These are phyloP conservation scores for Hedychridium roseum DNA, from an alignment of 2,888 invertebrate species.

Conservation along the genomic window DNA sequence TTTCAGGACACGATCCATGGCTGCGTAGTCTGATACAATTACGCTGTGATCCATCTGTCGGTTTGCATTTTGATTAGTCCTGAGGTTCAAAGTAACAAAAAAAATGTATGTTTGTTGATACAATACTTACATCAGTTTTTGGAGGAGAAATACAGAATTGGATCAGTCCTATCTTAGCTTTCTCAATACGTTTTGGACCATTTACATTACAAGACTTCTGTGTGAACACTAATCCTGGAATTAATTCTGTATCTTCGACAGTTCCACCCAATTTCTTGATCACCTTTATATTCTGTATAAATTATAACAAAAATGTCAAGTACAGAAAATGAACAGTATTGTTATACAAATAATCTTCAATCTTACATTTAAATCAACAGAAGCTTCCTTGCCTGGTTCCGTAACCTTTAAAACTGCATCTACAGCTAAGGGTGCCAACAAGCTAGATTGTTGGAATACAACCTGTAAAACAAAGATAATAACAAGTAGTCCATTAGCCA, in stretches of 20 bases:
- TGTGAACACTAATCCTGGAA: slow-evolving; percentile 95
- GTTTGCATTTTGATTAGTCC: no score
- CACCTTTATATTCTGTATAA: slow-evolving; percentile 85
- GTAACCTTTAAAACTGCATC: slow-evolving; percentile 92
- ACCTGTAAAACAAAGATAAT: slow-evolving; percentile 67
- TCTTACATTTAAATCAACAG: slow-evolving; percentile 82
- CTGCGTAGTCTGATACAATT: slow-evolving; percentile 98
- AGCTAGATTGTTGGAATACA: slow-evolving; percentile 96
- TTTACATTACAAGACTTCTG: slow-evolving; percentile 88
- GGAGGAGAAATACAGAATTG: slow-evolving; percentile 99
- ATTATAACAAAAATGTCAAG: slow-evolving; percentile 1
- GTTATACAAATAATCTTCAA: not conserved
- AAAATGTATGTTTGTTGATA: no score
- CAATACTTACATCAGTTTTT: slow-evolving; percentile 89
- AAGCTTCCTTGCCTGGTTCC: slow-evolving; percentile 74
- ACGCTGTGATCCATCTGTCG: slow-evolving; percentile 96
- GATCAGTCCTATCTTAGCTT: slow-evolving; percentile 97
- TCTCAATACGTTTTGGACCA: slow-evolving; percentile 93
- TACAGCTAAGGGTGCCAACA: slow-evolving; percentile 96
- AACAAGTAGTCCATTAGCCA: not conserved
- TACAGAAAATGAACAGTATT: slow-evolving; percentile 5
- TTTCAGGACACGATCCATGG: slow-evolving; percentile 97
- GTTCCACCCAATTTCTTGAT: slow-evolving; percentile 96
- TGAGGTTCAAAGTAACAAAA: no score
- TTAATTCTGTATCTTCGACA: slow-evolving; percentile 94